Percentiles rank a stretch among this genome's conserved stretches.
Conservation (phyloP, 2,797 vertebrate genomes). For the Falco peregrinus region DNA sequence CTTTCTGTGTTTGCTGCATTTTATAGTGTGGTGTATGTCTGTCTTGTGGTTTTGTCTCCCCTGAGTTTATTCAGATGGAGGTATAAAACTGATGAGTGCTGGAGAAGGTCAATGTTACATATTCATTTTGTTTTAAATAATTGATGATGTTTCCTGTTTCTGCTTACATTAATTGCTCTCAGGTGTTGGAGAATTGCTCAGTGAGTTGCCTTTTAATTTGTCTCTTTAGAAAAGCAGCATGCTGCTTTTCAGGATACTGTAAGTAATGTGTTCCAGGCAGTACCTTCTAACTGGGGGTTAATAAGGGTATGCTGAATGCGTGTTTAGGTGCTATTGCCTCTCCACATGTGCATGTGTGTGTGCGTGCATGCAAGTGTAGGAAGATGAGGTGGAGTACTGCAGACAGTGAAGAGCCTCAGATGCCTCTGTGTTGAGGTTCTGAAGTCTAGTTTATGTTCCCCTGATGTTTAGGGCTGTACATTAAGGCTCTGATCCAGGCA, state of each 20-base stretch:
- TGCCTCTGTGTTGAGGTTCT: background rate
- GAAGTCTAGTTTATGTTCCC: background rate
- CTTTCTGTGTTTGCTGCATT: background rate
- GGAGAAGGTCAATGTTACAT: conserved; percentile 76
- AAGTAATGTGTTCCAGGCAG: conserved; percentile 4
- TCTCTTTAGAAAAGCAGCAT: conserved; percentile 56
- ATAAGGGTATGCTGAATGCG: background rate
- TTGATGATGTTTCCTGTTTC: conserved; percentile 78
- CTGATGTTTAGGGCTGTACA: background rate
- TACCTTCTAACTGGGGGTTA: conserved; percentile 65
- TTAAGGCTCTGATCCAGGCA: background rate
- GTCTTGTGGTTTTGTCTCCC: conserved; percentile 36
- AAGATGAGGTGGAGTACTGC: background rate
- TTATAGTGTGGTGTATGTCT: background rate
- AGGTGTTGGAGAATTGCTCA: conserved; percentile 73
- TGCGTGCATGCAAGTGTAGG: rapidly evolving
- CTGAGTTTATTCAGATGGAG: conserved; percentile 65
- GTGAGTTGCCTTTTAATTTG: conserved; percentile 71
- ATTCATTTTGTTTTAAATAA: conserved; percentile 83
- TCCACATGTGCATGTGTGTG: background rate
- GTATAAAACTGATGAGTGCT: conserved; percentile 66
- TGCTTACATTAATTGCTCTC: conserved; percentile 80
- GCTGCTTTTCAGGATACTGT: conserved; percentile 43
- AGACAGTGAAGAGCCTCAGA: background rate
- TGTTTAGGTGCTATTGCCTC: background rate